Conservation (phyloP, 1,140 invertebrate species). For the Caerostris darwini region DNA sequence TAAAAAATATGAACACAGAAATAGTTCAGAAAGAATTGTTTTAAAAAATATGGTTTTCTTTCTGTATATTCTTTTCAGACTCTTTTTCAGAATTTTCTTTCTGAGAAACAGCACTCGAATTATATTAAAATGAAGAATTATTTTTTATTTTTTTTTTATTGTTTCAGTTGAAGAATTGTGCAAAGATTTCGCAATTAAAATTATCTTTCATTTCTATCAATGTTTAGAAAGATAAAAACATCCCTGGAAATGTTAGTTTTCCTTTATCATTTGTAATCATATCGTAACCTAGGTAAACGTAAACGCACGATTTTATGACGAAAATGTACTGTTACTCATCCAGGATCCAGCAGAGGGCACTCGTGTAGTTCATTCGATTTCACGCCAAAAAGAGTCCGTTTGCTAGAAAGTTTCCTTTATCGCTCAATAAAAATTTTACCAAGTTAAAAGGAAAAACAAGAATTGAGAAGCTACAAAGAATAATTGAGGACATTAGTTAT, state of each 20-base stretch:
- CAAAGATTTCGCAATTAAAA: too few relatives aligned
- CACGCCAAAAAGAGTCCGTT: slow-evolving; percentile 31
- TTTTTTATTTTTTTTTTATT: not conserved
- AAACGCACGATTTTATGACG: slow-evolving; percentile 58
- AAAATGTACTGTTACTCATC: slow-evolving; percentile 26
- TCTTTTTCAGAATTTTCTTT: too few relatives aligned
- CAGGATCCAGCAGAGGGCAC: slow-evolving; percentile 49
- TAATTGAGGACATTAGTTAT: too few relatives aligned
- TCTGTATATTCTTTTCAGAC: too few relatives aligned
- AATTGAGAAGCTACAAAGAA: too few relatives aligned
- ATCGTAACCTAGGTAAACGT: slow-evolving; percentile 49
- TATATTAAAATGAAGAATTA: not conserved
- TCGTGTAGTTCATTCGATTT: slow-evolving; percentile 42
- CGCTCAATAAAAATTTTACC: not conserved
- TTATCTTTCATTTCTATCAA: not conserved
- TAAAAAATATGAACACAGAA: too few relatives aligned
- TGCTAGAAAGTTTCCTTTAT: not conserved
- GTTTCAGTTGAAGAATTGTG: too few relatives aligned
- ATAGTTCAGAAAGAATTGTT: too few relatives aligned
- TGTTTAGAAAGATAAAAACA: not conserved
- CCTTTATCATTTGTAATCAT: slow-evolving; percentile 33
- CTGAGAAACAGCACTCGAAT: not conserved
- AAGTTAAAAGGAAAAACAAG: too few relatives aligned
- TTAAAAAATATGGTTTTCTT: too few relatives aligned
- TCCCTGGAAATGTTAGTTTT: not conserved